These are phyloP conservation scores for Sorex maritimensis DNA, from an alignment of 2,797 vertebrate genomes.

Conservation along the genomic window DNA sequence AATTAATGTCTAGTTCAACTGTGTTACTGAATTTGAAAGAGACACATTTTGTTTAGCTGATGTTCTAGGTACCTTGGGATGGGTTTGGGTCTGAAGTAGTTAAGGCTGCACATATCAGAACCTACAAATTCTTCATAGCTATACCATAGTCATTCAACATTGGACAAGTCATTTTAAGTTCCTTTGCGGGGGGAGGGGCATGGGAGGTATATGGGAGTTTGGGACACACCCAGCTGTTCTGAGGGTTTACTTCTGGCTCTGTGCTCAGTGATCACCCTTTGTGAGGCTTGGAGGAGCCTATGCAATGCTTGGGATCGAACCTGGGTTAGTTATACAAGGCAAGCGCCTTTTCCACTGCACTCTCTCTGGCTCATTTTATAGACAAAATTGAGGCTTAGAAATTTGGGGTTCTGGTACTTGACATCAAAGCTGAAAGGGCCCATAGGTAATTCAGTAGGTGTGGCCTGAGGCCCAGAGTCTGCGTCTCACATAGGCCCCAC, in stretches of 20 bases:
- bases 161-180: neutral
- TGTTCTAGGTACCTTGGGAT: neutral
- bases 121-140: neutral
- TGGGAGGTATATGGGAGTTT: too few relatives aligned
- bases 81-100: neutral
- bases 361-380: neutral
- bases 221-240: too few relatives aligned
- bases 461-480: too few relatives aligned
- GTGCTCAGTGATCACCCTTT: too few relatives aligned
- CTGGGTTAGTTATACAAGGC: too few relatives aligned
- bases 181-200: neutral
- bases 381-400: constrained; percentile 30
- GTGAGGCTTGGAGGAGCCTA: too few relatives aligned
- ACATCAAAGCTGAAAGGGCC: neutral
- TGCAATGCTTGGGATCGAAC: too few relatives aligned
- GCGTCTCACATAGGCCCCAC: too few relatives aligned
- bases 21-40: constrained; percentile 30
- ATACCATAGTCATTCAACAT: neutral
- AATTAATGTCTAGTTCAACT: constrained; percentile 50
- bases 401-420: neutral
- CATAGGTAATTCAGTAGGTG: neutral
- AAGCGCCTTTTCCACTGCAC: too few relatives aligned
- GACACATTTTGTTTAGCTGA: neutral
- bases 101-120: neutral
- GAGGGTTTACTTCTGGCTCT: too few relatives aligned